Evolutionary conservation across 2,797 vertebrate genomes (phyloP).

Genomic region (Tapirus indicus): DNA sequence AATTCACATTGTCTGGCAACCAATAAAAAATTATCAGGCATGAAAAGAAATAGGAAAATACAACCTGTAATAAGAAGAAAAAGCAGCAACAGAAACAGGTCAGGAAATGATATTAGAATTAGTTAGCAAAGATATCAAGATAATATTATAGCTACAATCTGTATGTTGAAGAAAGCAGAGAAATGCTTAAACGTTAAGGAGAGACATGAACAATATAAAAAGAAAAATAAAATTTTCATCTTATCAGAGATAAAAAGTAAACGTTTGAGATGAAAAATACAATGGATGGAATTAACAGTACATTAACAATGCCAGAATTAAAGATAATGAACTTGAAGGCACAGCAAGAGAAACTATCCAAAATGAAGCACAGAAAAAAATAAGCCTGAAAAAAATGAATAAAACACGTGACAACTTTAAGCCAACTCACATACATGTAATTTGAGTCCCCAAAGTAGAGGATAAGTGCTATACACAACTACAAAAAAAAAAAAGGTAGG

Average conservation of each 20-base stretch:
- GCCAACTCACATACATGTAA: background rate
- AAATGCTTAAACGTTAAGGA: background rate
- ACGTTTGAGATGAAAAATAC: constrained; percentile 18
- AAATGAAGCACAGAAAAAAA: constrained; percentile 24
- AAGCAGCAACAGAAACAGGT: background rate
- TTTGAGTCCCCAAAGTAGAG: background rate
- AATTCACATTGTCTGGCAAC: background rate
- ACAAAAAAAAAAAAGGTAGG: background rate
- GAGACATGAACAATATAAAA: background rate
- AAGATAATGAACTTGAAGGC: constrained; percentile 28
- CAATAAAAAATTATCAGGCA: constrained; percentile 28
- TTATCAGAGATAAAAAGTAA: constrained; percentile 4
- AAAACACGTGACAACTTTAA: background rate
- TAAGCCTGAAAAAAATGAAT: background rate
- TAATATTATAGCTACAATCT: background rate
- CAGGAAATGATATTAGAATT: background rate
- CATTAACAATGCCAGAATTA: background rate
- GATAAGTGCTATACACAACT: background rate
- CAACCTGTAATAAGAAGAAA: background rate
- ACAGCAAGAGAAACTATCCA: background rate
- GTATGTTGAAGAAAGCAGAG: background rate
- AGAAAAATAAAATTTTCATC: constrained; percentile 19
- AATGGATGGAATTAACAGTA: background rate
- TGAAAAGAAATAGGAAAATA: background rate
- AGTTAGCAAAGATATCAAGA: background rate